Conservation (phyloP, 2,113 vertebrate species). For the Heptranchias perlo region DNA sequence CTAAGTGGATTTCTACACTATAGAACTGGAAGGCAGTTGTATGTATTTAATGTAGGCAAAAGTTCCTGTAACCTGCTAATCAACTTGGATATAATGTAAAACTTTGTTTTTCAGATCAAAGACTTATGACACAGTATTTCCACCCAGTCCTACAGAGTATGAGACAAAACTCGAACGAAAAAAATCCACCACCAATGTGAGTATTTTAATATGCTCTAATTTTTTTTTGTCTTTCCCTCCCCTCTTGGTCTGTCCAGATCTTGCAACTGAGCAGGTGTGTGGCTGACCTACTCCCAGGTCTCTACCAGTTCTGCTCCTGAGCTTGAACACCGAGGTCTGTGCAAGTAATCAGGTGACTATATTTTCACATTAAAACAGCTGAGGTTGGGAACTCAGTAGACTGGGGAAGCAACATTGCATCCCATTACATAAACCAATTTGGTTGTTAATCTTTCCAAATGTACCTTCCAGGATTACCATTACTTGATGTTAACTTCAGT, state of each 20-base stretch:
- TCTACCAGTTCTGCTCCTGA: background rate
- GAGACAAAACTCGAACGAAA: conserved; percentile 76
- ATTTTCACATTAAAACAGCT: background rate
- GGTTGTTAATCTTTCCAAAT: background rate
- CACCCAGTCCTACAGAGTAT: conserved; percentile 53
- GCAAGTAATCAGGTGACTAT: background rate
- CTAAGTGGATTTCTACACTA: background rate
- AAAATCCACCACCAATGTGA: conserved; percentile 75
- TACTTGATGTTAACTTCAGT: background rate
- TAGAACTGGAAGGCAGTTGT: background rate
- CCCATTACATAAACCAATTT: background rate
- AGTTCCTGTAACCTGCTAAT: background rate
- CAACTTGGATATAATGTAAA: background rate
- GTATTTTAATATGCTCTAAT: conserved; percentile 38
- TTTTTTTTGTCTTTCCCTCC: background rate
- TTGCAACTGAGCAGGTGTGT: background rate
- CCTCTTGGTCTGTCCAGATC: background rate
- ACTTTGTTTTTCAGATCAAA: conserved; percentile 67
- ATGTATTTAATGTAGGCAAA: background rate
- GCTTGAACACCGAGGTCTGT: background rate
- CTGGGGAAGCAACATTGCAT: background rate
- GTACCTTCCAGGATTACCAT: background rate
- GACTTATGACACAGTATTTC: conserved; percentile 59
- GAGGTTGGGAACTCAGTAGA: background rate
- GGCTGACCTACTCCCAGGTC: background rate